Evolutionary conservation across 1,140 invertebrate species (phyloP), one percentile per base, ranked within the genome.

Genomic region (Alviniconcha marisindica): DNA sequence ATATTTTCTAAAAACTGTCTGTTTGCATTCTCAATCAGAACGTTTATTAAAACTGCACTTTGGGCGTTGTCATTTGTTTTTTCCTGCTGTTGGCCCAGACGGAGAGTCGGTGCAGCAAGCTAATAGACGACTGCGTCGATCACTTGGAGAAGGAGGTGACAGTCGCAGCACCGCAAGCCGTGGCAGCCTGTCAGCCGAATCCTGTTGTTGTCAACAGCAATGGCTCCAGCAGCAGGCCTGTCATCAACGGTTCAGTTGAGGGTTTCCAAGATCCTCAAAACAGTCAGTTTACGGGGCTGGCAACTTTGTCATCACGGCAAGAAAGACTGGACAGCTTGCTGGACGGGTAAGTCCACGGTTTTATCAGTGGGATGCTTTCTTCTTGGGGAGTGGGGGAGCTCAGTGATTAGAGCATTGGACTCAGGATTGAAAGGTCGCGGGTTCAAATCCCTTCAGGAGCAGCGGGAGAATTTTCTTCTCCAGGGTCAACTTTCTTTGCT

Each of bases 301-400:
- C 31, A n/a, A 54, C 42, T 31, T 0, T 40, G 36, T 10, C 78
- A 14, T 44, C 78, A 4, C 56, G 78, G 15, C 54, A 66, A 15
- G 78, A 80, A 7, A 33, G 78, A 3, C 60, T 80, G 56, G 56
- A 80, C 60, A 80, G 78, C 44, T 31, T 80, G 78, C 40, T 80
- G n/a, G 56, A 66, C 54, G 78, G 78, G 78, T 80, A 7, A 66
- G 78, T 77, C n/a, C n/a, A n/a, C n/a, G n/a, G n/a, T n/a, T n/a
- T n/a, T n/a, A n/a, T n/a, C n/a, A n/a, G n/a, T n/a, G n/a, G n/a
- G n/a, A n/a, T n/a, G 38, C 28, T 77, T 3, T 15, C 31, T 12
- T 48, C 7, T 14, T 36, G 24, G 28, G 15, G n/a, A 15, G 0
- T 69, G 33, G 21, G 15, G 21, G n/a, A 31, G n/a, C 15, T 69